A percentile compares a stretch with the other conserved stretches of the same genome.
These are phyloP conservation scores for Alviniconcha marisindica DNA, from an alignment of 1,140 invertebrate species.

Conservation along the genomic window DNA sequence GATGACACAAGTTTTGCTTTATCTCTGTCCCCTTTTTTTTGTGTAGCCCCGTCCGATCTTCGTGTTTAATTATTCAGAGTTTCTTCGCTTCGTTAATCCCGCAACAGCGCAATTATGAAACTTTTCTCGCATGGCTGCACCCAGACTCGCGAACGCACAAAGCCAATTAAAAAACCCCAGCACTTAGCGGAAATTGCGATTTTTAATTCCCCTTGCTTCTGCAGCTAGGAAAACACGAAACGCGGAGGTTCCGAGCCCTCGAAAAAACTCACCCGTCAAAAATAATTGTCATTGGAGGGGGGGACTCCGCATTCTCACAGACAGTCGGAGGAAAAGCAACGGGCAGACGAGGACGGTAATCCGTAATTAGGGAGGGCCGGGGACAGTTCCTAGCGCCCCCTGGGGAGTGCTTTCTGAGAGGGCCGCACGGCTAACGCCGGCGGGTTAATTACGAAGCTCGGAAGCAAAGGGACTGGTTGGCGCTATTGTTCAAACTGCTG, in stretches of 20 bases:
- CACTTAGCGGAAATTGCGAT: constrained; percentile 38
- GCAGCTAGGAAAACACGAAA: background rate
- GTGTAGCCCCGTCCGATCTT: background rate
- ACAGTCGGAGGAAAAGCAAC: background rate
- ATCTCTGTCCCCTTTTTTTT: constrained; percentile 1
- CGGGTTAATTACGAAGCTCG: constrained; percentile 19
- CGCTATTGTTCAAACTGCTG: no score
- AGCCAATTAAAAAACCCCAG: constrained; percentile 35
- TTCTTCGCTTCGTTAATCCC: constrained; percentile 20
- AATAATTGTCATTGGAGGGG: constrained; percentile 25
- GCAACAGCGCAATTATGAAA: constrained; percentile 33
- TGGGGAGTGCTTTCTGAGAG: constrained; percentile 3
- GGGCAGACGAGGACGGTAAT: background rate
- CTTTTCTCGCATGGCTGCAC: constrained; percentile 23
- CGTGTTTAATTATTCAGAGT: constrained; percentile 24
- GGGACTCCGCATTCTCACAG: constrained; percentile 28
- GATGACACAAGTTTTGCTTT: constrained; percentile 18
- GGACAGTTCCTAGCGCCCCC: constrained; percentile 12
- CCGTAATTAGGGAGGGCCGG: constrained; percentile 21
- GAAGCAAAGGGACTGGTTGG: no score
- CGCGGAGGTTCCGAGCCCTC: background rate
- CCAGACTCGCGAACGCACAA: background rate
- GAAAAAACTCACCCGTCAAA: constrained; percentile 9
- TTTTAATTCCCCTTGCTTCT: constrained; percentile 22
- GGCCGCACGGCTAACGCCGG: background rate